Conservation (phyloP, 2,113 vertebrate species). For the Tupaia tana region DNA sequence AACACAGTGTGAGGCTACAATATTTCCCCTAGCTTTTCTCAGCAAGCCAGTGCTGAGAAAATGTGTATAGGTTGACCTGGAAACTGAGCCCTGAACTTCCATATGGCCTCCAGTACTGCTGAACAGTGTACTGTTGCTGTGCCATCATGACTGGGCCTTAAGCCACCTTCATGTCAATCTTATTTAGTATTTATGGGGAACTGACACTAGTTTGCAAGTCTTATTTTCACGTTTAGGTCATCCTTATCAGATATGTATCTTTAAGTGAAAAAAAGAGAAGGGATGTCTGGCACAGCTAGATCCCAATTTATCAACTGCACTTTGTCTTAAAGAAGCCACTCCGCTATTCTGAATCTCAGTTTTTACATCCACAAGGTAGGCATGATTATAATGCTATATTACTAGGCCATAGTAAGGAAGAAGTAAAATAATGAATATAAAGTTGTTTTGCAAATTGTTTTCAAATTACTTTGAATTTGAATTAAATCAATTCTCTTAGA, state of each 20-base stretch:
- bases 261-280: neutral
- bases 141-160: neutral
- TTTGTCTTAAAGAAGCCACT: neutral
- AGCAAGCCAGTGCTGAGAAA: too few relatives aligned
- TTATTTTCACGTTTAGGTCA: neutral
- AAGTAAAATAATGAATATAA: neutral
- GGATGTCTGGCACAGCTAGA: rapidly evolving
- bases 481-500: neutral
- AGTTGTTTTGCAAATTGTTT: neutral
- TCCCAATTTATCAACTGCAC: neutral
- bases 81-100: too few relatives aligned
- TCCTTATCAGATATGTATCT: neutral
- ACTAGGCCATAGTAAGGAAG: neutral
- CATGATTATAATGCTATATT: neutral
- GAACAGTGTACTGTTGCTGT: too few relatives aligned
- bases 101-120: too few relatives aligned
- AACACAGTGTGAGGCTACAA: too few relatives aligned
- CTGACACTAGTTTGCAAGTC: neutral
- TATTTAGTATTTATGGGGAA: neutral
- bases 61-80: too few relatives aligned
- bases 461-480: constrained; percentile 20
- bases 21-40: too few relatives aligned
- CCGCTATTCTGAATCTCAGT: neutral
- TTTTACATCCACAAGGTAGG: neutral
- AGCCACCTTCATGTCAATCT: neutral